phyloP scores from a whole-genome alignment of 2,113 vertebrate genomes.

The Sigmodon hispidus region DNA sequence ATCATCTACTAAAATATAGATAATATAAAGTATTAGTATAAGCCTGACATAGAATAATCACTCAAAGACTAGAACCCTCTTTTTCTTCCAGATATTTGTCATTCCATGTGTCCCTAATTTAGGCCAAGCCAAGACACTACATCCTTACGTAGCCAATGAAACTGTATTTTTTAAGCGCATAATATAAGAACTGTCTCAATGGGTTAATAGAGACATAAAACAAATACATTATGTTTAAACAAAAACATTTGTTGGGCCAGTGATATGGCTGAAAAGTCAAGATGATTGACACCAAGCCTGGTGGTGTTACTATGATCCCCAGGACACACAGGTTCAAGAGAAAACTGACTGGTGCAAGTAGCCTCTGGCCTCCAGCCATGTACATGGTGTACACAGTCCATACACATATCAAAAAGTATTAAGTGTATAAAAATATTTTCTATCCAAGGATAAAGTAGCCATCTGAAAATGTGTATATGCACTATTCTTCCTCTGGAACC shows the following conservation, averaged over 20 bases:
- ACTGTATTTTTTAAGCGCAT: neutral
- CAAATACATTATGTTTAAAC: neutral
- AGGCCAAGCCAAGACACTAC: neutral
- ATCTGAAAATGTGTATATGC: neutral
- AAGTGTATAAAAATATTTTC: neutral
- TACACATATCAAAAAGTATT: neutral
- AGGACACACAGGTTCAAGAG: neutral
- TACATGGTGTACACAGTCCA: neutral
- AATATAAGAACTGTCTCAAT: conserved; percentile 34
- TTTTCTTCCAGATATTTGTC: neutral
- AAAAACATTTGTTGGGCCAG: neutral
- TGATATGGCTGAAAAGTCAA: neutral
- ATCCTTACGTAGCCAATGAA: conserved; percentile 27
- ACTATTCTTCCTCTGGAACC: neutral
- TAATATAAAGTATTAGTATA: neutral
- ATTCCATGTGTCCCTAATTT: conserved; percentile 3
- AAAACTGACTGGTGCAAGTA: neutral
- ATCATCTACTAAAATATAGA: conserved; percentile 24
- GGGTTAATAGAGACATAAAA: neutral
- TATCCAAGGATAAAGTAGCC: neutral
- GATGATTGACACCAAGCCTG: neutral
- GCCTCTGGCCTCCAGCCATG: neutral
- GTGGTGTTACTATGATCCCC: neutral
- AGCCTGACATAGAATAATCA: neutral
- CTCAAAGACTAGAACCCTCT: neutral